Conservation (phyloP, 2,113 vertebrate species). For the Ellobius talpinus region DNA sequence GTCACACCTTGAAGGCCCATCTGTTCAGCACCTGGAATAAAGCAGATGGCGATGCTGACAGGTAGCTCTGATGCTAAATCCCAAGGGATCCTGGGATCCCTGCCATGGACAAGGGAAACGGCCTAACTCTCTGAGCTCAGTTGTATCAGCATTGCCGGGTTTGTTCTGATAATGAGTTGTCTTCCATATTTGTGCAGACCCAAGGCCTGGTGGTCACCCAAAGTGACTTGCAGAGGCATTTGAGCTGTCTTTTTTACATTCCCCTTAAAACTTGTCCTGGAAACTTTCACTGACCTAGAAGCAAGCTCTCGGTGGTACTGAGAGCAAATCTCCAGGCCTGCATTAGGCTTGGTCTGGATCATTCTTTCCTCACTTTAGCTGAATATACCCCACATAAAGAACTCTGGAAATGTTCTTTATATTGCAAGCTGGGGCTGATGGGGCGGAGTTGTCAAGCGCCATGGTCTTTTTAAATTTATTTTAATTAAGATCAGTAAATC, state of each 20-base stretch:
- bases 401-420: neutral
- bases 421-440: neutral
- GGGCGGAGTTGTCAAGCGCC: neutral
- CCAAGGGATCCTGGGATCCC: neutral
- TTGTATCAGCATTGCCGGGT: neutral
- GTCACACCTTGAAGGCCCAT: neutral
- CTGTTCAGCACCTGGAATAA: neutral
- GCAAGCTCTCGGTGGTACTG: neutral
- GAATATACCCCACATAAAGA: neutral
- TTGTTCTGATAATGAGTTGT: neutral
- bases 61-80: neutral
- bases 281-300: neutral
- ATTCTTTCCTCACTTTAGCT: neutral
- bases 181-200: neutral
- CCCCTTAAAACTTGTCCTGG: neutral
- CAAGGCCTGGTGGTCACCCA: neutral
- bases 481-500: conserved; percentile 36
- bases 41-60: neutral
- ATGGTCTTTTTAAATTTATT: conserved; percentile 22
- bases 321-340: neutral
- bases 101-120: neutral
- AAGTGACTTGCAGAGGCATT: neutral
- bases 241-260: neutral
- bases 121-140: neutral
- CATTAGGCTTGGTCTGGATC: neutral